Percentiles rank a stretch among this genome's conserved stretches.
phyloP scores from a whole-genome alignment of 2,797 vertebrate genomes.

The Aselliscus stoliczkanus region DNA sequence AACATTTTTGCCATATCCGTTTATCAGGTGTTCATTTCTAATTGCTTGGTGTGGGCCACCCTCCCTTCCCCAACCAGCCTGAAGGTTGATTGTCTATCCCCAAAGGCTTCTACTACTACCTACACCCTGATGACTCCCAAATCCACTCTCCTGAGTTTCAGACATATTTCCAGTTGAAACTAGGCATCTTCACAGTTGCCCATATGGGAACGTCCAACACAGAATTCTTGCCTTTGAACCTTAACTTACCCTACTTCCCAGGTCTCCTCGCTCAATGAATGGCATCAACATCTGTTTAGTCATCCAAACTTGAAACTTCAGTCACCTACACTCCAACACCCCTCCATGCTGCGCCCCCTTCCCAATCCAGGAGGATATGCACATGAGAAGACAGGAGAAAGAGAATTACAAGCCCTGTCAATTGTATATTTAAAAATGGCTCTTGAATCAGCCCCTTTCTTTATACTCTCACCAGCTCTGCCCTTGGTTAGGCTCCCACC shows the following conservation, averaged over 20 bases:
- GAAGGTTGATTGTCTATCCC: neutral
- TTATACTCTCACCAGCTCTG: neutral
- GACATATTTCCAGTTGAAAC: neutral
- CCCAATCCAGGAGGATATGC: neutral
- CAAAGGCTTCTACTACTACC: neutral
- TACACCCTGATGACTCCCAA: neutral
- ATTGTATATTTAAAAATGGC: fast-evolving
- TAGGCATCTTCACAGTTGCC: neutral
- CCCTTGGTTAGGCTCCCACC: neutral
- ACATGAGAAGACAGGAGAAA: no score
- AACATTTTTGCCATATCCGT: neutral
- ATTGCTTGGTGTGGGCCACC: neutral
- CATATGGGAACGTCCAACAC: neutral
- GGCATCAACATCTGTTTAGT: neutral
- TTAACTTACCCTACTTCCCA: neutral
- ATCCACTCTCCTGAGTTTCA: neutral
- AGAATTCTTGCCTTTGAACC: neutral
- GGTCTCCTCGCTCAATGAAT: neutral
- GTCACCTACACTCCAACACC: neutral
- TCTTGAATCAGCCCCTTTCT: neutral
- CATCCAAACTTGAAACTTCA: neutral
- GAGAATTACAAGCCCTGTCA: neutral
- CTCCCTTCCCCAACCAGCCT: neutral
- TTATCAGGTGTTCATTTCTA: neutral
- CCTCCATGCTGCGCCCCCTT: fast-evolving